Evolutionary conservation across 2,888 invertebrate species (phyloP).

Genomic region (Zaprionus bogoriensis): DNA sequence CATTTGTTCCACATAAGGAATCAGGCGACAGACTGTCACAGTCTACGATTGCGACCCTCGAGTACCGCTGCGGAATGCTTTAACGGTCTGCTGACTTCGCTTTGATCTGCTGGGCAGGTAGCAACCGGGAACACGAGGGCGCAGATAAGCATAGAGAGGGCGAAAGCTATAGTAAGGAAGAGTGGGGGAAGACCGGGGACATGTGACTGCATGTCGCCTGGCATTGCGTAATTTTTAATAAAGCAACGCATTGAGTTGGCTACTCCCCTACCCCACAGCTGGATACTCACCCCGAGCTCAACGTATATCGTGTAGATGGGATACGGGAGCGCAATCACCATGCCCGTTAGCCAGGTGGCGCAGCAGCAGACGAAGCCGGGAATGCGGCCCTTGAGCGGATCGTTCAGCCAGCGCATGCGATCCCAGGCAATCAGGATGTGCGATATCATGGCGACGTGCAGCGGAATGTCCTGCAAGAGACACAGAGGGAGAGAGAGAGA

Average conservation of each 20-base stretch:
- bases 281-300: slow-evolving; percentile 86
- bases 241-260: slow-evolving; percentile 14
- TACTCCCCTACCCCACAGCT: too few species aligned
- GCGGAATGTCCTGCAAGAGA: slow-evolving; percentile 86
- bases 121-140: neutral
- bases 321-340: slow-evolving; percentile 88
- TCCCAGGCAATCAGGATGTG: slow-evolving; percentile 88
- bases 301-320: slow-evolving; percentile 89
- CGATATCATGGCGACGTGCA: slow-evolving; percentile 88
- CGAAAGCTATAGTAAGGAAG: neutral
- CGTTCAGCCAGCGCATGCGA: slow-evolving; percentile 86
- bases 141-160: neutral
- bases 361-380: slow-evolving; percentile 88
- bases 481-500: slow-evolving; percentile 2
- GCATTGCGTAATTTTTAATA: slow-evolving; percentile 46
- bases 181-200: neutral
- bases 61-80: slow-evolving; percentile 36
- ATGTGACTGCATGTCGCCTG: slow-evolving; percentile 8
- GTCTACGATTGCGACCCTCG: slow-evolving; percentile 13
- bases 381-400: slow-evolving; percentile 86
- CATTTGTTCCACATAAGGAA: neutral
- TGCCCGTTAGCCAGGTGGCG: slow-evolving; percentile 88
- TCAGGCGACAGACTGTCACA: slow-evolving; percentile 5
- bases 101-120: slow-evolving; percentile 57
- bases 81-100: slow-evolving; percentile 59